Percentiles rank a stretch among this genome's conserved stretches.
Evolutionary conservation across 2,113 vertebrate genomes (phyloP).

Genomic region (Ellobius talpinus): DNA sequence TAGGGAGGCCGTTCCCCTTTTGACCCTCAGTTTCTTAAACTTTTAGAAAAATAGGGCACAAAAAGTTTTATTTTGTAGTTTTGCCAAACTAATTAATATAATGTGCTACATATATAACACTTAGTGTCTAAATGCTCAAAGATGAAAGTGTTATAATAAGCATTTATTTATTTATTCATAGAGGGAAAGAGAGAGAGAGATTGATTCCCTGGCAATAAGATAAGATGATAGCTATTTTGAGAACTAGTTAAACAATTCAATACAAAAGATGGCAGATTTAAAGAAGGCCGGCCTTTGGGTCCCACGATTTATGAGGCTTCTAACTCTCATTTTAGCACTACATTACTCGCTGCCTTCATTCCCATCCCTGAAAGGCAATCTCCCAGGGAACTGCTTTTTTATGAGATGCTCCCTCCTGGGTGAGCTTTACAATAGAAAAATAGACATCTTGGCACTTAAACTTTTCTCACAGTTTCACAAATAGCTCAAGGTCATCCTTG

Average conservation of each 20-base stretch:
- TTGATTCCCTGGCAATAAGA: slow-evolving; percentile 64
- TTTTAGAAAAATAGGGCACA: slow-evolving; percentile 10
- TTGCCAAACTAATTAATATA: background rate
- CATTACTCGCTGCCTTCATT: slow-evolving; percentile 50
- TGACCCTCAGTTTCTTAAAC: slow-evolving; percentile 39
- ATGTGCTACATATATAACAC: background rate
- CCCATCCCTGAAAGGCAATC: slow-evolving; percentile 52
- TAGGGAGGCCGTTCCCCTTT: slow-evolving; percentile 1
- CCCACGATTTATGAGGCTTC: slow-evolving; percentile 56
- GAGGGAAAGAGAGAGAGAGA: background rate
- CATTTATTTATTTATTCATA: background rate
- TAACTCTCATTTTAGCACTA: slow-evolving; percentile 63
- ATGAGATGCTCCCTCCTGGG: slow-evolving; percentile 44
- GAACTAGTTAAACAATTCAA: slow-evolving; percentile 62
- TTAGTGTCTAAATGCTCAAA: background rate
- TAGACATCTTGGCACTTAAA: slow-evolving; percentile 41
- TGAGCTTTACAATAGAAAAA: slow-evolving; percentile 43
- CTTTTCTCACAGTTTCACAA: slow-evolving; percentile 62
- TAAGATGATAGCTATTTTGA: slow-evolving; percentile 55
- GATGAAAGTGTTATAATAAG: background rate
- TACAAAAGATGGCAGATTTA: slow-evolving; percentile 63
- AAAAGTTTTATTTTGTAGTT: slow-evolving; percentile 10
- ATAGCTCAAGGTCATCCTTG: slow-evolving; percentile 65
- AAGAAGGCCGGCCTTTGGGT: slow-evolving; percentile 49
- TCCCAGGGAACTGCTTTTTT: slow-evolving; percentile 21